Percentiles rank a stretch among this genome's conserved stretches.
phyloP scores from a whole-genome alignment of 2,113 vertebrate genomes.

The Motacilla tschutschensis region DNA sequence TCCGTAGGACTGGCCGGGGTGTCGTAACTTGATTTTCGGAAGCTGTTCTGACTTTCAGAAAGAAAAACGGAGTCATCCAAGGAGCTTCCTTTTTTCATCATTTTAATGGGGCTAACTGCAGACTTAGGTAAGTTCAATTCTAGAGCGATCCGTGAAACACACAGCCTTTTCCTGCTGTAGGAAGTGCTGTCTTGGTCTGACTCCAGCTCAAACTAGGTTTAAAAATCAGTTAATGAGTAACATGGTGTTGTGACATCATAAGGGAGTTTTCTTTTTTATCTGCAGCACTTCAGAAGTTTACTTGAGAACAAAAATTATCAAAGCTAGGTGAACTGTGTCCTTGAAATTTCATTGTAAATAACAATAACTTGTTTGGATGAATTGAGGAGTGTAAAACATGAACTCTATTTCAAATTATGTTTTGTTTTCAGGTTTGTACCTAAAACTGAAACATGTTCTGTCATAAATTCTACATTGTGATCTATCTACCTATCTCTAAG shows the following conservation, averaged over 20 bases:
- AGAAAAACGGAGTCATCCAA: constrained; percentile 32
- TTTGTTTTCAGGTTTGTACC: neutral
- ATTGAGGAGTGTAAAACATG: neutral
- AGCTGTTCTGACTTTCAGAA: constrained; percentile 17
- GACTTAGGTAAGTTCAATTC: neutral
- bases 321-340: neutral
- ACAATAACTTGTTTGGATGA: neutral
- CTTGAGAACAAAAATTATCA: neutral
- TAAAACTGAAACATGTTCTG: neutral
- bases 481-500: neutral
- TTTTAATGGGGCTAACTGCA: neutral
- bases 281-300: neutral
- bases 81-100: constrained; percentile 47
- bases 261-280: constrained; percentile 12
- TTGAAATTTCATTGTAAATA: neutral
- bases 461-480: neutral
- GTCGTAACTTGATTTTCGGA: neutral
- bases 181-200: constrained; percentile 35
- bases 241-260: constrained; percentile 17
- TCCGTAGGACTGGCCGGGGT: constrained; percentile 26
- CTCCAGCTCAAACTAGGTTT: constrained; percentile 21
- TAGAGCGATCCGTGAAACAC: neutral
- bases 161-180: neutral
- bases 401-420: neutral
- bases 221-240: constrained; percentile 76